Evolutionary conservation across 2,888 invertebrate species (phyloP).

Genomic region (Vannuccia rotundouncinata): DNA sequence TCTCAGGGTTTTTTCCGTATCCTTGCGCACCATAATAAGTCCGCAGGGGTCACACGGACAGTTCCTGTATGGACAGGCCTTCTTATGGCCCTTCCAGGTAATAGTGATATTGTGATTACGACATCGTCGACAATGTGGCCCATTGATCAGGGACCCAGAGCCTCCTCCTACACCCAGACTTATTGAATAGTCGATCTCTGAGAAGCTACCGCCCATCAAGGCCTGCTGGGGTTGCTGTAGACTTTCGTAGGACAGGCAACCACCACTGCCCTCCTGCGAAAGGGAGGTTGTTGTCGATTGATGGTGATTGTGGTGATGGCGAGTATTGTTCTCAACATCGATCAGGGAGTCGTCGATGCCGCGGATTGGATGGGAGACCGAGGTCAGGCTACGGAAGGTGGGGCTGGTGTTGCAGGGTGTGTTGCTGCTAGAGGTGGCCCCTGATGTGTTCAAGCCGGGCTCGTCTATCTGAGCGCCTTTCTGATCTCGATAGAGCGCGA

Average conservation of each 20-base stretch:
- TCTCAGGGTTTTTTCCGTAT: slow-evolving; percentile 39
- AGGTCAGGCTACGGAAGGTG: not conserved
- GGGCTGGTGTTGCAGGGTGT: not conserved
- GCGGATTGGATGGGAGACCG: not conserved
- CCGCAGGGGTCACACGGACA: slow-evolving; percentile 38
- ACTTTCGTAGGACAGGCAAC: too few relatives aligned
- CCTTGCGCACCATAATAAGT: slow-evolving; percentile 38
- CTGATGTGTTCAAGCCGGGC: not conserved
- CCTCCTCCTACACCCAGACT: not conserved
- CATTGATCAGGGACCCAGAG: not conserved
- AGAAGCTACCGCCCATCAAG: too few relatives aligned
- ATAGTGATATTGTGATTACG: slow-evolving; percentile 39
- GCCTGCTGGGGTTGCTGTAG: too few relatives aligned
- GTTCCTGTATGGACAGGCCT: slow-evolving; percentile 37
- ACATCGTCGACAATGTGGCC: slow-evolving; percentile 40
- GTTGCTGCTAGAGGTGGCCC: not conserved
- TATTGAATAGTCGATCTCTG: not conserved
- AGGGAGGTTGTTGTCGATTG: too few relatives aligned
- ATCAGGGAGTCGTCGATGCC: not conserved
- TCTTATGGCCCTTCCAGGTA: slow-evolving; percentile 40
- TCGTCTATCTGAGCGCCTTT: slow-evolving; percentile 15
- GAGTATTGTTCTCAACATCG: not conserved
- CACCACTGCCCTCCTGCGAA: too few relatives aligned
- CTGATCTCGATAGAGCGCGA: slow-evolving; percentile 40
- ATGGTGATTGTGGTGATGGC: not conserved